Conservation (phyloP, 2,888 invertebrate species). For the Cotesia congregata region DNA sequence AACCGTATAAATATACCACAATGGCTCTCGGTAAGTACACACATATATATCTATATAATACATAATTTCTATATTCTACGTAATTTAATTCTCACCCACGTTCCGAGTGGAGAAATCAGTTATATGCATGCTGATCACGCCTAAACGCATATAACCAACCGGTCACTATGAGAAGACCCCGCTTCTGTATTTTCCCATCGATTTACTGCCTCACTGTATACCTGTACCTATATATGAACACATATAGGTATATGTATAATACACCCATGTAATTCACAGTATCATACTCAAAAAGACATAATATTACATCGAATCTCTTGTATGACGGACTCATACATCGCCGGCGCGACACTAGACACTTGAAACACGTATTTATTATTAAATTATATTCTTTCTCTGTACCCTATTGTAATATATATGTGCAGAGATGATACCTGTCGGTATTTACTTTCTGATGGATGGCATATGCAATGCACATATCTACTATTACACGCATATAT, state of each 20-base stretch:
- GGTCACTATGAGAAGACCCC: slow-evolving; percentile 30
- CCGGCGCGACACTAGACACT: not conserved
- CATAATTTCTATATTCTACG: slow-evolving; percentile 6
- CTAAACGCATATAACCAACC: slow-evolving; percentile 25
- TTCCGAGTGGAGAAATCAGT: slow-evolving; percentile 5
- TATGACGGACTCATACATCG: not conserved
- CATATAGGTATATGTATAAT: no score
- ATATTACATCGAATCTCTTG: no score
- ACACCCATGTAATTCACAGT: no score
- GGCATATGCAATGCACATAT: slow-evolving; percentile 44
- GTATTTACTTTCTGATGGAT: slow-evolving; percentile 17
- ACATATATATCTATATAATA: slow-evolving; percentile 1
- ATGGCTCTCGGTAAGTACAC: slow-evolving; percentile 38
- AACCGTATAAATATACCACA: slow-evolving; percentile 6
- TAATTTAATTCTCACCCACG: slow-evolving; percentile 29
- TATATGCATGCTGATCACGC: slow-evolving; percentile 34
- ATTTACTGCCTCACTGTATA: slow-evolving; percentile 29
- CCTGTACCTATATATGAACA: no score
- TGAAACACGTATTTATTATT: not conserved
- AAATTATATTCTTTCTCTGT: not conserved
- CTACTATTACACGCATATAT: not conserved
- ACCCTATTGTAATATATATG: slow-evolving; percentile 38
- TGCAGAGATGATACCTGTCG: slow-evolving; percentile 18
- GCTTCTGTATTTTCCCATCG: slow-evolving; percentile 27
- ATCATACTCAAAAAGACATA: no score